These are phyloP conservation scores for Sinopyrophorus schimmeli DNA, from an alignment of 2,888 invertebrate genomes.

Conservation along the genomic window DNA sequence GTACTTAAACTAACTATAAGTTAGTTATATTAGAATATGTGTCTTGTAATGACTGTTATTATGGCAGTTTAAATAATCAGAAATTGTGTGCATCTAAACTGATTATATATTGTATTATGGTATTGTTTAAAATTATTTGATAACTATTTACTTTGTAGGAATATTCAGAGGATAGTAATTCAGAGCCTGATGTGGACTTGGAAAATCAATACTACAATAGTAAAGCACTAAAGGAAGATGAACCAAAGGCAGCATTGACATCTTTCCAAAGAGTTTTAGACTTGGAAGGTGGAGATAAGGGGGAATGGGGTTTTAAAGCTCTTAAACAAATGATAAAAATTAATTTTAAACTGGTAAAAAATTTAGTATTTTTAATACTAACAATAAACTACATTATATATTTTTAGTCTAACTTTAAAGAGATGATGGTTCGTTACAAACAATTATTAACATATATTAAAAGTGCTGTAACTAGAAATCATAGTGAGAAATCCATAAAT, in stretches of 20 bases:
- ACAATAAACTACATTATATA: conserved; percentile 1
- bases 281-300: conserved; percentile 95
- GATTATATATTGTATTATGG: too few species aligned
- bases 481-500: conserved; percentile 99
- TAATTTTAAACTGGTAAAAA: conserved; percentile 88
- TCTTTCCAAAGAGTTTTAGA: conserved; percentile 97
- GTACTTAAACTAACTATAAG: too few species aligned
- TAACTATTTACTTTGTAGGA: conserved; percentile 63
- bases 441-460: conserved; percentile 97
- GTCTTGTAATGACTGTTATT: too few species aligned
- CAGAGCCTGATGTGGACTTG: conserved; percentile 98
- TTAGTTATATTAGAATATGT: too few species aligned
- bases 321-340: conserved; percentile 99
- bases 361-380: background rate
- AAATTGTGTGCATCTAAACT: too few species aligned
- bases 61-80: too few species aligned
- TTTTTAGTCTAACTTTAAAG: conserved; percentile 76
- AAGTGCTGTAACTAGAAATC: conserved; percentile 98
- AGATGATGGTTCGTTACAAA: conserved; percentile 75
- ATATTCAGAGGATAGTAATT: conserved; percentile 98
- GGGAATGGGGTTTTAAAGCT: conserved; percentile 99
- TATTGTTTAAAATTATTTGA: background rate
- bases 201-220: conserved; percentile 99
- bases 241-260: conserved; percentile 86
- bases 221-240: conserved; percentile 96